These are phyloP conservation scores for Rana temporaria DNA, from an alignment of 2,113 vertebrate species.

Conservation along the genomic window DNA sequence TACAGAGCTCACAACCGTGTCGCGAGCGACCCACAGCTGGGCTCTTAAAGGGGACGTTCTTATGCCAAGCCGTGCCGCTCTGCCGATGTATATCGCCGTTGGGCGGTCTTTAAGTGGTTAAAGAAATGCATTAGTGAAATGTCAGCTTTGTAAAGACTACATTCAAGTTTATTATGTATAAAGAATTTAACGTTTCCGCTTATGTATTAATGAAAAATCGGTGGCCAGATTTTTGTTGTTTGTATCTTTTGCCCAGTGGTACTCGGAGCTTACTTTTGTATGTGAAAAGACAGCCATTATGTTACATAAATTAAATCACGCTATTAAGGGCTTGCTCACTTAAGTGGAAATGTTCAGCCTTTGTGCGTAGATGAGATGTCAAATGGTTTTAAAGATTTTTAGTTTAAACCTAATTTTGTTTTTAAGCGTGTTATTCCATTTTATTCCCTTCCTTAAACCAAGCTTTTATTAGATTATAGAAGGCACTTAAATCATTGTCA, in stretches of 20 bases:
- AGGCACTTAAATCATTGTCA: slow-evolving; percentile 46
- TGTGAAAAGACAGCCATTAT: slow-evolving; percentile 11
- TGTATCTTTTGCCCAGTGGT: neutral
- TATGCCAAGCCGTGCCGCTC: too few relatives aligned
- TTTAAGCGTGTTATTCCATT: neutral
- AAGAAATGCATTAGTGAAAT: too few relatives aligned
- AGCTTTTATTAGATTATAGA: slow-evolving; percentile 34
- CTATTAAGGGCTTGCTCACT: slow-evolving; percentile 36
- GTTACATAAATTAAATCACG: slow-evolving; percentile 41
- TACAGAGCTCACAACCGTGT: too few relatives aligned
- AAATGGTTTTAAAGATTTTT: slow-evolving; percentile 23
- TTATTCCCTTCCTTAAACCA: slow-evolving; percentile 8
- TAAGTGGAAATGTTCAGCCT: slow-evolving; percentile 48
- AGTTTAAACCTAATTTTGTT: slow-evolving; percentile 30
- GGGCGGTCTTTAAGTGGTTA: too few relatives aligned
- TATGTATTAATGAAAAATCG: neutral
- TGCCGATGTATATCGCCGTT: too few relatives aligned
- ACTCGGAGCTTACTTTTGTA: neutral
- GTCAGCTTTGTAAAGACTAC: too few relatives aligned
- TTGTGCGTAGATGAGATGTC: slow-evolving; percentile 25
- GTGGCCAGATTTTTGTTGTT: neutral
- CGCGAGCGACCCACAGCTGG: too few relatives aligned
- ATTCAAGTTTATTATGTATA: neutral
- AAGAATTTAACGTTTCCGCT: neutral
- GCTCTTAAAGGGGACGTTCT: too few relatives aligned